These are phyloP conservation scores for Sinocyclocheilus anophthalmus DNA, from an alignment of 2,113 vertebrate genomes.

Conservation along the genomic window DNA sequence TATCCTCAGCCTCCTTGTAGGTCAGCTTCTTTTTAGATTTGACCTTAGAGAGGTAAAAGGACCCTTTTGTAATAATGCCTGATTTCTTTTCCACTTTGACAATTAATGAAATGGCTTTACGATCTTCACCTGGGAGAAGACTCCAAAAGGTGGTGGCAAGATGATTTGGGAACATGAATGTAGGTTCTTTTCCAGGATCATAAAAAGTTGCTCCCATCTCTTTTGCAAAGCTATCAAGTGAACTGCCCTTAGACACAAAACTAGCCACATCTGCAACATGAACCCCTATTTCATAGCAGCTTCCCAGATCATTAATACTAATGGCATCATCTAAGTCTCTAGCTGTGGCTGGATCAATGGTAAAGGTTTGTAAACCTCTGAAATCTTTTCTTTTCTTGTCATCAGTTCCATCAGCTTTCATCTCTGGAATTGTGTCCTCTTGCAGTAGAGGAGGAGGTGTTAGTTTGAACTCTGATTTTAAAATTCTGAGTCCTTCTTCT, in stretches of 20 bases:
- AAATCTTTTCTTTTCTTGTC: constrained; percentile 64
- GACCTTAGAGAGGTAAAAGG: constrained; percentile 74
- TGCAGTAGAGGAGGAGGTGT: background rate
- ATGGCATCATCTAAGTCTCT: constrained; percentile 85
- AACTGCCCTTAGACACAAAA: constrained; percentile 69
- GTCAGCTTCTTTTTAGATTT: constrained; percentile 76
- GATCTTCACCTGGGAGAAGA: constrained; percentile 71
- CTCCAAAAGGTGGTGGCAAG: constrained; percentile 76
- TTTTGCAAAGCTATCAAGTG: constrained; percentile 76
- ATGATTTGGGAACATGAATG: constrained; percentile 77
- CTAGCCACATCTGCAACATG: constrained; percentile 87
- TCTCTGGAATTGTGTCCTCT: background rate
- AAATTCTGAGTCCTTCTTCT: constrained; percentile 70
- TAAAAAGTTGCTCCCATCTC: constrained; percentile 76
- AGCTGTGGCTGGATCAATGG: constrained; percentile 77
- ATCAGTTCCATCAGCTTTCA: constrained; percentile 60
- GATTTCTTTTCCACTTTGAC: constrained; percentile 76
- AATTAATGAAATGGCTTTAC: constrained; percentile 82
- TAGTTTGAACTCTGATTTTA: constrained; percentile 76
- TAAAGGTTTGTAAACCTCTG: constrained; percentile 76
- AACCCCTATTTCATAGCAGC: constrained; percentile 81
- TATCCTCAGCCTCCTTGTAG: constrained; percentile 81
- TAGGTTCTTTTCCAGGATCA: constrained; percentile 59
- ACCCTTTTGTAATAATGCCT: constrained; percentile 53
- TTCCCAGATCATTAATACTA: constrained; percentile 77